Evolutionary conservation across 2,888 invertebrate species (phyloP), one percentile per base, ranked within the genome.

Genomic region (Endotricha flammealis): DNA sequence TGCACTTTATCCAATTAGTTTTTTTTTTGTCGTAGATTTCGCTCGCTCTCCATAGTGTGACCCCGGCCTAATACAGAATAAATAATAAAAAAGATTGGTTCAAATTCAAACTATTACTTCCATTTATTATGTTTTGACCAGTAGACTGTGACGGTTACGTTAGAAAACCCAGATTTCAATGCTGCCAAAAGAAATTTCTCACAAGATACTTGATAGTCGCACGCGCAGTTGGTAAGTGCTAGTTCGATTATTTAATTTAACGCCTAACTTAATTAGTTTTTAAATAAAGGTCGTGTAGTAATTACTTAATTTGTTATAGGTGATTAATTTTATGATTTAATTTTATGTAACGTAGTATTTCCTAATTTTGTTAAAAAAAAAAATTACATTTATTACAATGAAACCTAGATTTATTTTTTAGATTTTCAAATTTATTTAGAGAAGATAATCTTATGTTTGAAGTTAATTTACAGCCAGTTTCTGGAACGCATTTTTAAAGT

Each of bases 81-180:
- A 27, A 12, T 11, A 32, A 32, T 31, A 30, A 35, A 29, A 16
- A 29, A 13, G 16, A 31, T 17, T n/a, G n/a, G n/a, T n/a, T n/a
- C n/a, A 31, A 13, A 7, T 6, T 13, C 9, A n/a, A 14, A 13
- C 32, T 37, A 25, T 38, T 29, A 38, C 29, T 36, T 17, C 17
- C 16, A 3, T n/a, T 23, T 8, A 23, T 24, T 29, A 29, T 22
- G 29, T 14, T 17, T 16, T 12, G 9, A 20, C 12, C 32, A 29
- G 4, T 17, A 28, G 39, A 36, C 28, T 36, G 39, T 40, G 32
- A 40, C 39, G 32, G 11, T 27, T 20, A 8, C 24, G 25, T 24
- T 14, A 32, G 35, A 40, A 40, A 39, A 40, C 10, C 24, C 36
- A 23, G 11, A 16, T 20, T n/a, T 29, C 12, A 25, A 24, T 24